These are phyloP conservation scores for Pomacea maculata DNA, from an alignment of 1,140 invertebrate genomes.

Conservation along the genomic window DNA sequence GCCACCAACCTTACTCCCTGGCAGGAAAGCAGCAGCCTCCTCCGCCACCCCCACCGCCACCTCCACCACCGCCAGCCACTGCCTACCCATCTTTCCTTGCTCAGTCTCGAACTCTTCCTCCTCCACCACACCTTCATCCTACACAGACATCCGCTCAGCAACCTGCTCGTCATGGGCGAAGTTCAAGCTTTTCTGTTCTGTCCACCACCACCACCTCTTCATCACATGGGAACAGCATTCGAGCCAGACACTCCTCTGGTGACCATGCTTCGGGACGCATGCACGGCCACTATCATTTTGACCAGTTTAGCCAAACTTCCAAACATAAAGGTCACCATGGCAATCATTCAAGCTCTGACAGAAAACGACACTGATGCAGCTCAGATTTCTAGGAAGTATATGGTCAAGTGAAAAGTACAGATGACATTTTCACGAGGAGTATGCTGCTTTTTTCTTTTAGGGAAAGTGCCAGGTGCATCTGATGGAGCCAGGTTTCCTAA, in stretches of 20 bases:
- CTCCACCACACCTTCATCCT: not conserved
- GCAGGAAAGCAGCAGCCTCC: conserved; percentile 7
- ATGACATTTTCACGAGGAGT: not conserved
- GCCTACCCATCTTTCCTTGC: conserved; percentile 17
- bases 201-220: not conserved
- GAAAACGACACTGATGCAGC: conserved; percentile 2
- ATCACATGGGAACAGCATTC: not conserved
- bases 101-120: conserved; percentile 19
- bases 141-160: not conserved
- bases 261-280: not conserved
- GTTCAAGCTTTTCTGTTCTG: not conserved
- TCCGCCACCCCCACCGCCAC: conserved; percentile 1
- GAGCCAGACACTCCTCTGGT: not conserved
- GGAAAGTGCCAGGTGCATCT: not conserved
- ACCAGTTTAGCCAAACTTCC: not conserved
- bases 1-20: conserved; percentile 13
- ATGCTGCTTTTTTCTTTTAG: not conserved
- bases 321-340: conserved; percentile 3
- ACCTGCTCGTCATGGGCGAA: not conserved
- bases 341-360: conserved; percentile 2
- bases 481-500: not conserved
- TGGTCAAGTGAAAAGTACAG: not conserved
- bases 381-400: not conserved
- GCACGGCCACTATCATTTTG: not conserved
- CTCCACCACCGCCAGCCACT: conserved; percentile 18